phyloP scores from a whole-genome alignment of 1,140 invertebrate species.

The Drosophila cardini region DNA sequence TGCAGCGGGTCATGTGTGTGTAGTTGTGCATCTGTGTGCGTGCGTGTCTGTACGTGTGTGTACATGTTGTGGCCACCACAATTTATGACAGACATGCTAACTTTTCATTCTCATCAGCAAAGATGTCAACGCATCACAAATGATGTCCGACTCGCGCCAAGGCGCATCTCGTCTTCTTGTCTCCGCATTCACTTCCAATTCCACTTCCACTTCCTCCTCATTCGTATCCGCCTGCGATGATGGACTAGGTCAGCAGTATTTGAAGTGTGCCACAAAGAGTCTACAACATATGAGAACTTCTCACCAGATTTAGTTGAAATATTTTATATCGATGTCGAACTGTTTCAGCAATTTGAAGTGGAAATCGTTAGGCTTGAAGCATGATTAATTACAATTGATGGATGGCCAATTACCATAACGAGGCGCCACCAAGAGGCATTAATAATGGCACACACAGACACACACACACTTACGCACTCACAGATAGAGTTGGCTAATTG shows the following conservation, averaged over 20 bases:
- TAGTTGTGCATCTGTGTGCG: neutral
- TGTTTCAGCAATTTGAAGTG: constrained; percentile 60
- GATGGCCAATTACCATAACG: constrained; percentile 74
- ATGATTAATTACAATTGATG: constrained; percentile 82
- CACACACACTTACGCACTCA: constrained; percentile 24
- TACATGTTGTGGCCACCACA: constrained; percentile 25
- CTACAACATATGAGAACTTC: constrained; percentile 44
- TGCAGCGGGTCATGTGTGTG: neutral
- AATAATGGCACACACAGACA: constrained; percentile 59
- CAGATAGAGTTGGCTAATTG: constrained; percentile 56
- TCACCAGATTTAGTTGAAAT: constrained; percentile 20
- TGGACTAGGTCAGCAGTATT: constrained; percentile 34
- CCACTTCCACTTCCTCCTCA: neutral
- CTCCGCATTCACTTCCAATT: neutral
- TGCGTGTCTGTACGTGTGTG: neutral
- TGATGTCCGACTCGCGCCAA: constrained; percentile 35
- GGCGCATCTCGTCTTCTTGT: neutral
- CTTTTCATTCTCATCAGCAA: constrained; percentile 44
- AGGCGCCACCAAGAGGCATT: constrained; percentile 53
- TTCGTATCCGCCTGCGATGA: constrained; percentile 3
- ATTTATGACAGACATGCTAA: constrained; percentile 51
- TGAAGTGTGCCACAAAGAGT: neutral
- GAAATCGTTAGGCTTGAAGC: constrained; percentile 65
- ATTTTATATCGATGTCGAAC: constrained; percentile 41
- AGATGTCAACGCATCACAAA: constrained; percentile 48